Percentiles rank a stretch among this genome's conserved stretches.
These are phyloP conservation scores for Zophobas morio DNA, from an alignment of 1,140 invertebrate species.

Conservation along the genomic window DNA sequence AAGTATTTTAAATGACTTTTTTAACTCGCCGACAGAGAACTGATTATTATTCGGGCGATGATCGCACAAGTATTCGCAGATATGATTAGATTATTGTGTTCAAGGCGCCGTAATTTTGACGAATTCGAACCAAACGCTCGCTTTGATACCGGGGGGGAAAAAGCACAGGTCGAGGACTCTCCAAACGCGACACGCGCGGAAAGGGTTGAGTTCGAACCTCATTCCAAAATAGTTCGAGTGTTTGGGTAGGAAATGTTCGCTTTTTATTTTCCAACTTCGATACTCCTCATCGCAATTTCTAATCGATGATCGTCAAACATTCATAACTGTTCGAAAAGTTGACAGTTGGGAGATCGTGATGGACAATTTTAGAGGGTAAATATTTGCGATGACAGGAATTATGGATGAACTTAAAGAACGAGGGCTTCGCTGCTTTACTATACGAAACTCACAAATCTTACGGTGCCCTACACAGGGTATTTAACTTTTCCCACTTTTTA, in stretches of 20 bases:
- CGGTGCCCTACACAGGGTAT: no score
- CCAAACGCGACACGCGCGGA: background rate
- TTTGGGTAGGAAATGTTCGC: background rate
- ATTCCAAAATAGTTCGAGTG: background rate
- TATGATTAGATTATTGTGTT: conserved; percentile 47
- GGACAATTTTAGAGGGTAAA: background rate
- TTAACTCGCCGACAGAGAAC: conserved; percentile 31
- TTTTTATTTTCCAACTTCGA: background rate
- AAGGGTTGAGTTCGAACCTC: background rate
- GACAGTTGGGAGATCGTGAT: background rate
- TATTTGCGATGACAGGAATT: background rate
- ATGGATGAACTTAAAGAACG: no score
- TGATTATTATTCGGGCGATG: conserved; percentile 46
- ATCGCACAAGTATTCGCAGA: conserved; percentile 31
- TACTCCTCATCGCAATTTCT: background rate
- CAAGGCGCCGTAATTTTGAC: conserved; percentile 26
- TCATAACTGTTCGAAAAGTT: background rate
- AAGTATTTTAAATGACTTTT: conserved; percentile 46
- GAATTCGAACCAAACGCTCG: conserved; percentile 13
- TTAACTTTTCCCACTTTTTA: no score
- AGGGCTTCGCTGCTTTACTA: no score
- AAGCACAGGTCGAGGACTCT: conserved; percentile 4
- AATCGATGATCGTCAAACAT: background rate
- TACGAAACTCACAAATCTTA: no score
- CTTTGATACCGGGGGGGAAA: background rate